Evolutionary conservation across 2,888 invertebrate species (phyloP).

Genomic region (Hypsopygia costalis): DNA sequence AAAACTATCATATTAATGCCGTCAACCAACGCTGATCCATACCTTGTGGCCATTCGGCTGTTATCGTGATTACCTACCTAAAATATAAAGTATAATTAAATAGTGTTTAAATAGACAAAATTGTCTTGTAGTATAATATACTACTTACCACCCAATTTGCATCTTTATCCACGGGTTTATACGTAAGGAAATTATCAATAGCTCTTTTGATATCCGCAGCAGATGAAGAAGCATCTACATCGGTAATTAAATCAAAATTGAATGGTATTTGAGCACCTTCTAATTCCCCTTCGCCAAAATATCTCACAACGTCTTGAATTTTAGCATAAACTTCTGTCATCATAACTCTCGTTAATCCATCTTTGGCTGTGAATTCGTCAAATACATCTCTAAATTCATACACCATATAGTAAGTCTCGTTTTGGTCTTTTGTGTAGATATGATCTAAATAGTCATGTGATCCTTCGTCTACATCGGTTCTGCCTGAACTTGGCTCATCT

Average conservation of each 20-base stretch:
- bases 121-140: neutral
- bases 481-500: constrained; percentile 79
- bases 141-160: constrained; percentile 89
- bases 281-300: constrained; percentile 80
- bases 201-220: constrained; percentile 81
- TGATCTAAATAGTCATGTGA: constrained; percentile 81
- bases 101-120: neutral
- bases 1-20: constrained; percentile 86
- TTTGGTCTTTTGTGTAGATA: constrained; percentile 82
- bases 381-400: constrained; percentile 83
- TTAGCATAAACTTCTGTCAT: constrained; percentile 89
- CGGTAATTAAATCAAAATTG: constrained; percentile 86
- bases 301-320: constrained; percentile 81
- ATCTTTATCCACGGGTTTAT: constrained; percentile 79
- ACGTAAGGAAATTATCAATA: constrained; percentile 83
- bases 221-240: constrained; percentile 78
- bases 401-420: constrained; percentile 83
- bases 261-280: constrained; percentile 88
- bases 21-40: constrained; percentile 83
- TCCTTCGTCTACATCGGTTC: constrained; percentile 55
- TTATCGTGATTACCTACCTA: constrained; percentile 87
- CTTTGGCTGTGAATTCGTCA: constrained; percentile 75
- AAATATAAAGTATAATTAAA: constrained; percentile 18
- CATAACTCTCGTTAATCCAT: constrained; percentile 80
- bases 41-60: constrained; percentile 81